phyloP scores from a whole-genome alignment of 2,797 vertebrate genomes.

The Hoplostethus atlanticus region DNA sequence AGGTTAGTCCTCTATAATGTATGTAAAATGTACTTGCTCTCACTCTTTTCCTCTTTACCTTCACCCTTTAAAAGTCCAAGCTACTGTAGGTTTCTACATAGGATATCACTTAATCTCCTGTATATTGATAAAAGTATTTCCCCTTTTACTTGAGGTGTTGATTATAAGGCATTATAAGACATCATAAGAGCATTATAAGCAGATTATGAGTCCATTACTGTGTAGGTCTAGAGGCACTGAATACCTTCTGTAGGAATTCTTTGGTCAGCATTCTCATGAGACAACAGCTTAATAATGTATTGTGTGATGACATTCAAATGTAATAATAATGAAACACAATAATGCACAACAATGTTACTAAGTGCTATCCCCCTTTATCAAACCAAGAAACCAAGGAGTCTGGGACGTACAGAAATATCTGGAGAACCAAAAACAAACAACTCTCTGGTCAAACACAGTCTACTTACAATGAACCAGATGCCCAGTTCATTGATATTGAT shows the following conservation, averaged over 20 bases:
- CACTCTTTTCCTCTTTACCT: not conserved
- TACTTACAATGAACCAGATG: conserved; percentile 4
- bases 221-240: conserved; percentile 54
- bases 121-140: conserved; percentile 38
- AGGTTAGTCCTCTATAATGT: no score
- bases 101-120: conserved; percentile 33
- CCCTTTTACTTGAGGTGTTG: conserved; percentile 22
- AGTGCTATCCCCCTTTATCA: conserved; percentile 1
- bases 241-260: conserved; percentile 36
- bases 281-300: conserved; percentile 41
- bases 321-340: conserved; percentile 44
- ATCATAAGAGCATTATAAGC: conserved; percentile 45
- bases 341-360: conserved; percentile 12
- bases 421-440: conserved; percentile 13
- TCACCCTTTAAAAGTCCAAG: no score
- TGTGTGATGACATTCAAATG: conserved; percentile 38
- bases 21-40: not conserved
- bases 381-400: not conserved
- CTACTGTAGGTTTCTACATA: no score
- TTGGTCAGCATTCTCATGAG: conserved; percentile 39
- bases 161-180: not conserved
- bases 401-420: conserved; percentile 22
- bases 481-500: conserved; percentile 1
- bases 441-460: conserved; percentile 11
- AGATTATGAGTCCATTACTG: conserved; percentile 68